Evolutionary conservation across 2,888 invertebrate species (phyloP).

Genomic region (Eupithecia abbreviata): DNA sequence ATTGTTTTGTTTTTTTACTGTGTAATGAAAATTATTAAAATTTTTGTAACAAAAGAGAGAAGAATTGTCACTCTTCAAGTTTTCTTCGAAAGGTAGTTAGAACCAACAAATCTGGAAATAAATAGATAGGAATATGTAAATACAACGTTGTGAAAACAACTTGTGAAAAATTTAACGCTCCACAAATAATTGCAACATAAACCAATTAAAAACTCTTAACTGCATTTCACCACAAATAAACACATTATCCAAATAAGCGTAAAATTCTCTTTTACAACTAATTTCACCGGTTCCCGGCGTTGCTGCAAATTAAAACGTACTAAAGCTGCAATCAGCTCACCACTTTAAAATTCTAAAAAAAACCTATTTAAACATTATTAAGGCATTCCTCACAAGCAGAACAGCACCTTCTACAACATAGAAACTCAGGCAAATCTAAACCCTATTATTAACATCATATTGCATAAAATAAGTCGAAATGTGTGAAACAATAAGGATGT

Average conservation of each 20-base stretch:
- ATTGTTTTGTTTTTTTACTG: background rate
- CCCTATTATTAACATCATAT: constrained; percentile 6
- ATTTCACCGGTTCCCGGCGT: constrained; percentile 37
- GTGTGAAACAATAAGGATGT: constrained; percentile 50
- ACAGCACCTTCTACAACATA: constrained; percentile 19
- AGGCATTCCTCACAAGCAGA: constrained; percentile 44
- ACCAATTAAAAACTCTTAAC: too few relatives aligned
- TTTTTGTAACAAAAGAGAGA: too few relatives aligned
- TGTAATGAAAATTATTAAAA: background rate
- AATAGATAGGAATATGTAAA: too few relatives aligned
- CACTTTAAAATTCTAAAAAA: constrained; percentile 50
- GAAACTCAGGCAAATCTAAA: constrained; percentile 13
- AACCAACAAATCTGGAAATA: too few relatives aligned
- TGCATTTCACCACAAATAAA: constrained; percentile 28
- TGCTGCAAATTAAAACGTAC: constrained; percentile 44
- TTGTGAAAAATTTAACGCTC: too few relatives aligned
- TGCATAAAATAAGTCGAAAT: constrained; percentile 7
- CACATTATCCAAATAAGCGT: constrained; percentile 29
- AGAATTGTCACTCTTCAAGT: too few relatives aligned
- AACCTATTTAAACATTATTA: constrained; percentile 55
- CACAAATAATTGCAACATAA: too few relatives aligned
- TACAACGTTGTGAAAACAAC: too few relatives aligned
- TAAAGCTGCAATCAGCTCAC: constrained; percentile 47
- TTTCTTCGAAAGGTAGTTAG: too few relatives aligned
- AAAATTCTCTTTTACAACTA: constrained; percentile 33